phyloP scores from a whole-genome alignment of 2,888 invertebrate genomes.

The Cataglyphis cursor region DNA sequence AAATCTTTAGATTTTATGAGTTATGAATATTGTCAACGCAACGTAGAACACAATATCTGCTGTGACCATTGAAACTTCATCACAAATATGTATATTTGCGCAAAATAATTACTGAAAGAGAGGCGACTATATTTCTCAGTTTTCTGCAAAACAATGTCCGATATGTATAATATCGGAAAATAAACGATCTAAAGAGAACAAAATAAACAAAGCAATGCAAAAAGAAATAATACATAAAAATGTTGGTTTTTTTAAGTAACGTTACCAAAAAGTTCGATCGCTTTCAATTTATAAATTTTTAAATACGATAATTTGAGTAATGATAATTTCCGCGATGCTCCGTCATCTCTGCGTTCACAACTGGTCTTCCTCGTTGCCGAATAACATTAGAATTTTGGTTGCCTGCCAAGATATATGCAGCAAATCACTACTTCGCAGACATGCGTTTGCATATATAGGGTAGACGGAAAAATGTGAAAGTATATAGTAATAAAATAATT shows the following conservation, averaged over 20 bases:
- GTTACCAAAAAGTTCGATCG: constrained; percentile 63
- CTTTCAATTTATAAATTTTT: constrained; percentile 75
- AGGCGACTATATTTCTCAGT: constrained; percentile 21
- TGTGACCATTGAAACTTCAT: background rate
- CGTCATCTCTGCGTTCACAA: constrained; percentile 66
- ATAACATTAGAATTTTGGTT: constrained; percentile 83
- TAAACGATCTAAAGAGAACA: background rate
- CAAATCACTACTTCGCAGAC: constrained; percentile 61
- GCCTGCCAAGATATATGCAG: constrained; percentile 82
- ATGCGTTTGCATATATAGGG: background rate
- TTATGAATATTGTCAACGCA: background rate
- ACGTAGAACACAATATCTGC: background rate
- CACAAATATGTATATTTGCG: constrained; percentile 37
- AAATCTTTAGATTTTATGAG: constrained; percentile 11
- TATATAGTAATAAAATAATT: background rate
- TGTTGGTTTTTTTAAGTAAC: constrained; percentile 56
- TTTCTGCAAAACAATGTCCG: constrained; percentile 12
- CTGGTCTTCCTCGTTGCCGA: constrained; percentile 75
- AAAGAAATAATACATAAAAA: constrained; percentile 15
- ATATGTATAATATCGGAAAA: constrained; percentile 19
- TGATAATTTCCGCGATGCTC: constrained; percentile 74
- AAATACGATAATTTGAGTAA: constrained; percentile 59
- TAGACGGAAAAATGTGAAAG: background rate
- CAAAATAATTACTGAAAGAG: background rate
- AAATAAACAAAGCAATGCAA: constrained; percentile 45